Evolutionary conservation across 2,113 vertebrate species (phyloP).

Genomic region (Thymallus thymallus): DNA sequence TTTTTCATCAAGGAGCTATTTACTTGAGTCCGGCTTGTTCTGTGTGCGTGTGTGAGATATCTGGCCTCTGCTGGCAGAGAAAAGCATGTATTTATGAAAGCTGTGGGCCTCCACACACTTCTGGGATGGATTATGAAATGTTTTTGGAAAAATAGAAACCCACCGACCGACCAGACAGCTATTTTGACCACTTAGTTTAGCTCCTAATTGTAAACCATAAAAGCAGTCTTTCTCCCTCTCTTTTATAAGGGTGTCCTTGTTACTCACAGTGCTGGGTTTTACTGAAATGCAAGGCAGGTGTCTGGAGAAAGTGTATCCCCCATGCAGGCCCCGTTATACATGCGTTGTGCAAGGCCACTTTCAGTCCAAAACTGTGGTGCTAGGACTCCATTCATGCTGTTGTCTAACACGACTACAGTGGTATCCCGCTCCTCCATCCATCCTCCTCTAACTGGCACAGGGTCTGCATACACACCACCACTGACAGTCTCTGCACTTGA

Average conservation of each 20-base stretch:
- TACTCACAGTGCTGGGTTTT: constrained; percentile 35
- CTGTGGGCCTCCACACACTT: constrained; percentile 48
- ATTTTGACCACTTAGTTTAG: constrained; percentile 60
- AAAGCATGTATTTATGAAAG: constrained; percentile 77
- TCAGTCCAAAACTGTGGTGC: too few species aligned
- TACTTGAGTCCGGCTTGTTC: constrained; percentile 48
- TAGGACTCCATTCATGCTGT: too few species aligned
- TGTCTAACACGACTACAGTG: too few species aligned
- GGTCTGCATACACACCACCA: too few species aligned
- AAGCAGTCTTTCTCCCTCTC: constrained; percentile 23
- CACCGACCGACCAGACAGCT: constrained; percentile 50
- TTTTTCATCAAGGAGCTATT: constrained; percentile 70
- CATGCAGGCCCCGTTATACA: constrained; percentile 7
- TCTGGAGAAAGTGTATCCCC: constrained; percentile 28
- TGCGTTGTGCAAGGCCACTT: neutral
- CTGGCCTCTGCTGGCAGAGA: constrained; percentile 29
- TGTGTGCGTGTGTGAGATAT: constrained; percentile 30
- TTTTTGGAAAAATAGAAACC: constrained; percentile 59
- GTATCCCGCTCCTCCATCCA: too few species aligned
- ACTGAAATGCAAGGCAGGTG: constrained; percentile 46
- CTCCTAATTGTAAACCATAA: constrained; percentile 57
- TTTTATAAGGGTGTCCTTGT: constrained; percentile 39
- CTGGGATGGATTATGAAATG: constrained; percentile 66
- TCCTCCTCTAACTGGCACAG: too few species aligned
- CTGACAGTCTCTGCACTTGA: too few species aligned